Base-by-base conservation (phyloP, 2,888 invertebrate species). In the Sphinx pinastri region DNA sequence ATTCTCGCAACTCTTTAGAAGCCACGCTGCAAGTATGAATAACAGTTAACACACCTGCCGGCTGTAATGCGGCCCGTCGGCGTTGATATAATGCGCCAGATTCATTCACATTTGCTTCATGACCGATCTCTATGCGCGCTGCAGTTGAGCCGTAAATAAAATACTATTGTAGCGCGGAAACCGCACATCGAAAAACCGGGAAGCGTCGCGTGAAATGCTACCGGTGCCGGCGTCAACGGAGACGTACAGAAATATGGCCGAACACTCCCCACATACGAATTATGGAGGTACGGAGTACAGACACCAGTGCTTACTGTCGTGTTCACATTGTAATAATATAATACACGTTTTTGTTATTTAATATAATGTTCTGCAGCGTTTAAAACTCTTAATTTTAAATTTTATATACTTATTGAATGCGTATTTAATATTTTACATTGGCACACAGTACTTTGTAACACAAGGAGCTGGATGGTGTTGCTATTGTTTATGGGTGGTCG, bases 191-290 rank as follows among this genome's bases (percentile, higher is more conserved):
- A 91, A 91, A 91, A 89, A 89, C 86, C 85, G 86, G 87, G 79
- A 85, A 87, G 84, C 83, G 85, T 90, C 88, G 90, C 90, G 90
- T 92, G 91, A 91, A 92, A 88, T 86, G 88, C 86, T 88, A 86
- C 89, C 89, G 88, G 86, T 84, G 80, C 81, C 78, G 81, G 82
- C 80, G 84, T 85, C 74, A 86, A 84, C 81, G 84, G 85, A 89
- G 86, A 87, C 87, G 85, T 82, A 81, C 81, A 86, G 88, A 92
- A 90, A 90, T 92, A 91, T 89, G 85, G 86, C 80, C 81, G 74
- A 85, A 84, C 84, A 85, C 81, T 84, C 84, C 80, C 83, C 86
- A 88, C 85, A 88, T 88, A 86, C 87, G 54, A 63, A 63, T 63
- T 47, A 47, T 60, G 13, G 19, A 47, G 19, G 49, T 14, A 57